phyloP scores from a whole-genome alignment of 2,888 invertebrate genomes.

The Heliconius ismenius region DNA sequence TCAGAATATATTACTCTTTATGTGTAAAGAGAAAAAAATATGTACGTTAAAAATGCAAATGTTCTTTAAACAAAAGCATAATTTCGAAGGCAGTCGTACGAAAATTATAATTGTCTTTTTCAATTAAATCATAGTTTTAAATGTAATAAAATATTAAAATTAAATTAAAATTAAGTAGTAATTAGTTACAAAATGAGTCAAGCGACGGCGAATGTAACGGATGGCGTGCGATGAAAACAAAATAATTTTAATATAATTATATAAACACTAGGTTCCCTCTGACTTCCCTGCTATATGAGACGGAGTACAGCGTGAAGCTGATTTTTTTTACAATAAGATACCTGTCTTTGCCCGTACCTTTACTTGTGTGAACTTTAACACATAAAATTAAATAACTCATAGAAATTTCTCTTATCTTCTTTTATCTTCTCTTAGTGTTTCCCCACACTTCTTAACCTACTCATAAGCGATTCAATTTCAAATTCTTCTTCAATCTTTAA shows the following conservation, averaged over 20 bases:
- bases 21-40: background rate
- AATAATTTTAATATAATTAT: background rate
- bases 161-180: background rate
- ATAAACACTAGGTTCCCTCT: too few species aligned
- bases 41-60: background rate
- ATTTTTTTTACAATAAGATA: too few species aligned
- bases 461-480: too few species aligned
- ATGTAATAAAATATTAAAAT: background rate
- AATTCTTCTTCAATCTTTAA: background rate
- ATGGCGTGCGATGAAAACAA: background rate
- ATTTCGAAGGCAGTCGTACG: background rate
- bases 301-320: too few species aligned
- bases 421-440: too few species aligned
- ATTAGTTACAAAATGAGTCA: slow-evolving; percentile 1
- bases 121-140: background rate
- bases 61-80: background rate
- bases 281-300: too few species aligned
- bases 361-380: too few species aligned
- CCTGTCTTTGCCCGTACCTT: too few species aligned
- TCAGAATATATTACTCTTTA: background rate
- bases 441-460: too few species aligned
- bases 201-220: background rate
- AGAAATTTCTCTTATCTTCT: too few species aligned
- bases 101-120: background rate
- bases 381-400: too few species aligned